Evolutionary conservation across 2,888 invertebrate species (phyloP).

Genomic region (Phorcus lineatus): DNA sequence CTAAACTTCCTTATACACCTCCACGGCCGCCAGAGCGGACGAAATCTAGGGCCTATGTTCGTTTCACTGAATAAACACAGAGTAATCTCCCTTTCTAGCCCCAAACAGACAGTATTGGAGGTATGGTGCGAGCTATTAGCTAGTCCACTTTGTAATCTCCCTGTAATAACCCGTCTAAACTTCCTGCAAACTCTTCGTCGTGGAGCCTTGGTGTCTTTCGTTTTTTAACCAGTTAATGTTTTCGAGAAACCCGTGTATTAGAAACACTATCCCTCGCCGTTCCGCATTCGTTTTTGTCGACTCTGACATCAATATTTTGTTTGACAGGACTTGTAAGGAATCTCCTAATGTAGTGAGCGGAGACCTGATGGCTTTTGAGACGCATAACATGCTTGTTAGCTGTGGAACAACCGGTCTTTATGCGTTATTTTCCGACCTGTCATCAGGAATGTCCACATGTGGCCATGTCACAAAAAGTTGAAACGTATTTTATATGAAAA

Average conservation of each 20-base stretch:
- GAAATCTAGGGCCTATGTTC: not conserved
- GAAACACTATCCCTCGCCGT: not conserved
- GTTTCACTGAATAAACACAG: not conserved
- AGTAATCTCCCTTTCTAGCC: conserved; percentile 1
- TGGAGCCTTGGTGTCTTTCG: not conserved
- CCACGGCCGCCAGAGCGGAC: not conserved
- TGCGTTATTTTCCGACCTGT: no score
- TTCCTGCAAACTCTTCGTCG: not conserved
- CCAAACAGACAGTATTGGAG: not conserved
- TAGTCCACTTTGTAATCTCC: not conserved
- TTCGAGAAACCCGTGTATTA: not conserved
- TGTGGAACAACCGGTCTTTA: no score
- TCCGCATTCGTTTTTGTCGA: not conserved
- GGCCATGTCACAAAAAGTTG: no score
- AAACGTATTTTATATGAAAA: no score
- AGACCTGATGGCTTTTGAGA: no score
- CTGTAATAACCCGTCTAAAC: not conserved
- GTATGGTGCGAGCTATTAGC: not conserved
- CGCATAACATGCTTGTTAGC: no score
- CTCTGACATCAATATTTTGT: conserved; percentile 6
- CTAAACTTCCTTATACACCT: not conserved
- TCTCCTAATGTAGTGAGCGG: not conserved
- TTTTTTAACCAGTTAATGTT: not conserved
- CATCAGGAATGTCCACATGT: no score
- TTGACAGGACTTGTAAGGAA: not conserved